Percentiles rank a stretch among this genome's conserved stretches.
These are phyloP conservation scores for fruit fly (Drosophila melanogaster) DNA, from an alignment of 1,140 invertebrate genomes.

Conservation along the genomic window Release_6_plus_ISO1_MT NC_004354.4:7997001-7997500, in stretches of 20 bases:
- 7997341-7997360: slow-evolving; percentile 36
- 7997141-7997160: slow-evolving; percentile 69
- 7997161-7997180: slow-evolving; percentile 69
- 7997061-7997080: slow-evolving; percentile 22
- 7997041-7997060: slow-evolving; percentile 4
- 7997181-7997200: slow-evolving; percentile 34
- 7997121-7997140: neutral
- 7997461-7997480: slow-evolving; percentile 24
- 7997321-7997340: slow-evolving; percentile 35
- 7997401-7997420: neutral
- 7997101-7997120: slow-evolving; percentile 7
- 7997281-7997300: slow-evolving; percentile 46
- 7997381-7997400: neutral
- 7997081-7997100: slow-evolving; percentile 57
- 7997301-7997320: slow-evolving; percentile 47
- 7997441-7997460: slow-evolving; percentile 26
- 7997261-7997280: slow-evolving; percentile 49
- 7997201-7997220: slow-evolving; percentile 40
- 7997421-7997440: slow-evolving; percentile 6
- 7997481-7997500: neutral
- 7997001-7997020: slow-evolving; percentile 70
- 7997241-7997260: slow-evolving; percentile 79
- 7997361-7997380: slow-evolving; percentile 3
- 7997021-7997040: slow-evolving; percentile 50
- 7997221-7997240: slow-evolving; percentile 73